Conservation (phyloP, 2,888 invertebrate species). For the Agonopterix subpropinquella region DNA sequence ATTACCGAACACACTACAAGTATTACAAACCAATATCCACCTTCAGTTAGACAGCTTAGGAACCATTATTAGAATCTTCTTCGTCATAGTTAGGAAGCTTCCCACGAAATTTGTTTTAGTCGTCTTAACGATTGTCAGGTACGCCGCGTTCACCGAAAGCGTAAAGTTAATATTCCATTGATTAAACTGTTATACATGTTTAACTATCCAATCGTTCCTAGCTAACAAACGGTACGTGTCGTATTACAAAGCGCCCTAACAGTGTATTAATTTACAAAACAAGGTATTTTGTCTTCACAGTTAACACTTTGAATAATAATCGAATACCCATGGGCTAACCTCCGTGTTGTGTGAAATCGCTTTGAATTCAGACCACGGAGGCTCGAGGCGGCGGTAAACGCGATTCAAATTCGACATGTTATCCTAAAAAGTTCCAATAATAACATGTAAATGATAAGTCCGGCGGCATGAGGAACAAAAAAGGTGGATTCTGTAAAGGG, state of each 20-base stretch:
- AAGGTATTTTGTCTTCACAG: constrained; percentile 24
- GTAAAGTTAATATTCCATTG: constrained; percentile 52
- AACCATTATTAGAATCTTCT: constrained; percentile 32
- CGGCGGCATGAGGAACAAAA: constrained; percentile 48
- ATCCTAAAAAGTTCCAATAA: constrained; percentile 61
- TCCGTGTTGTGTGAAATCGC: constrained; percentile 47
- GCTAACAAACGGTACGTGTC: constrained; percentile 23
- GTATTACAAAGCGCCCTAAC: constrained; percentile 6
- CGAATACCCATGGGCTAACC: constrained; percentile 10
- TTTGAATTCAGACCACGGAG: constrained; percentile 47
- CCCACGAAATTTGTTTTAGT: constrained; percentile 67
- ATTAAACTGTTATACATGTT: constrained; percentile 44
- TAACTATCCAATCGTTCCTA: constrained; percentile 32
- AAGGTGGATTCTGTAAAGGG: constrained; percentile 44
- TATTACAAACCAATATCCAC: constrained; percentile 46
- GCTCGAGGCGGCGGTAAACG: constrained; percentile 42
- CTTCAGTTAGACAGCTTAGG: constrained; percentile 37
- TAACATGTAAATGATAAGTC: constrained; percentile 65
- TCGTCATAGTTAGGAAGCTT: constrained; percentile 51
- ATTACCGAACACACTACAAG: constrained; percentile 50
- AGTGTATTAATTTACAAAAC: constrained; percentile 10
- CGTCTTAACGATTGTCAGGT: constrained; percentile 56
- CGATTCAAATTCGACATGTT: constrained; percentile 63
- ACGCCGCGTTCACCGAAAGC: constrained; percentile 48
- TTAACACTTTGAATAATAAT: constrained; percentile 39